A percentile compares a stretch with the other conserved stretches of the same genome.
Evolutionary conservation across 2,888 invertebrate genomes (phyloP).

Genomic region (Myopa tessellatipennis): DNA sequence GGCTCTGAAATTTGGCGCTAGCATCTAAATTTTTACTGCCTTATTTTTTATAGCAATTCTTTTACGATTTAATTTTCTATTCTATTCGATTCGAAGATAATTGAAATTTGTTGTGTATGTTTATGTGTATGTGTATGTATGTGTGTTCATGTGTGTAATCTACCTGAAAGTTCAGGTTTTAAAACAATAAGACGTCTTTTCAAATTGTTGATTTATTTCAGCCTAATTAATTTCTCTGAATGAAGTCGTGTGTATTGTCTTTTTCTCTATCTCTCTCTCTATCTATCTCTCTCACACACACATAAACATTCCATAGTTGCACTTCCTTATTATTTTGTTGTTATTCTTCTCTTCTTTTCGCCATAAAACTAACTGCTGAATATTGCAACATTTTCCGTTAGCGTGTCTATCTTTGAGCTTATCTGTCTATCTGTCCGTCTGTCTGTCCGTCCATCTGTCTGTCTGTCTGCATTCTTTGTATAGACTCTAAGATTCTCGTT

Average conservation of each 20-base stretch:
- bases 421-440: slow-evolving; percentile 4
- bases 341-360: background rate
- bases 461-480: background rate
- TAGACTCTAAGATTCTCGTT: background rate
- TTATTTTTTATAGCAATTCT: background rate
- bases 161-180: background rate
- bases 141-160: background rate
- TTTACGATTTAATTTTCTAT: too few species aligned
- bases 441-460: background rate
- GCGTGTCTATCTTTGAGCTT: background rate
- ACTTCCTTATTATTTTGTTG: background rate
- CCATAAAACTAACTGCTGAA: background rate
- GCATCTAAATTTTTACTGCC: background rate
- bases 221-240: background rate
- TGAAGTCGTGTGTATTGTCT: background rate
- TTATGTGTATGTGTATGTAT: background rate
- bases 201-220: background rate
- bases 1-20: slow-evolving; percentile 5
- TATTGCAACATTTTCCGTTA: background rate
- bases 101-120: too few species aligned
- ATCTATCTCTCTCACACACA: too few species aligned
- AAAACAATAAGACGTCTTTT: too few species aligned
- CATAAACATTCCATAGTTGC: too few species aligned
- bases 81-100: too few species aligned
- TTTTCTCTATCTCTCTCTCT: too few species aligned